Base-by-base conservation (phyloP, 2,113 vertebrate species). In the Triplophysa siluroides region DNA sequence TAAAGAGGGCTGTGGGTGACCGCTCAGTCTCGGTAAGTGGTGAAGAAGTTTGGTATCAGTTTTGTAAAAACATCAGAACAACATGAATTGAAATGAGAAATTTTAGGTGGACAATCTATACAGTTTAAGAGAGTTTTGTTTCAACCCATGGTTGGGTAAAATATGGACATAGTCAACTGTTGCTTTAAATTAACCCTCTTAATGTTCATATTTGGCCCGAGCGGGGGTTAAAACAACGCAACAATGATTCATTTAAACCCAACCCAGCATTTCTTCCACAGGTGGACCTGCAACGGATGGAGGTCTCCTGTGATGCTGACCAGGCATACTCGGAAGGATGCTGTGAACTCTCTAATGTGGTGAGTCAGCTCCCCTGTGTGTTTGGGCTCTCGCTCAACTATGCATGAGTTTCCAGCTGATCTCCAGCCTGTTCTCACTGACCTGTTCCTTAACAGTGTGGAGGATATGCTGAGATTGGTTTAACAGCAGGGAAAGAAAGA, bases 281-380 rank as follows among this genome's bases (percentile, higher is more conserved):
- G 92, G 85, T 92, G 81, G 91, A 93, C 67, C 90, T 92, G 65
- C 92, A 94, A 84, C 91, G 94, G 88, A 91, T 92, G 88, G 87
- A 92, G 71, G 89, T 93, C 73, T 89, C 88, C 64, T 89, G 87
- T 88, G 90, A 93, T 16, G 85, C 90, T 23, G 90, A 93, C 73
- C 87, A 92, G 88, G 86, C 88, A n/a, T 90, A 85, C 70, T 90
- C 90, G 83, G 94, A 95, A 78, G 85, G 86, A 79, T 95, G 94
- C 89, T 88, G 87, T 83, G 91, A 93, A 60, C 90, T 94, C 80
- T 93, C 92, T 1, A 84, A 70, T 24, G 86, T 88, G 84, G 92
- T 90, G 83, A 91, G 90, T 87, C 80, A 71, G 68, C 56, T 24
- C 26, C 41, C 76, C n/a, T 12, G 50, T 68, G 56, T 62, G 79